A percentile compares a stretch with the other conserved stretches of the same genome.
phyloP scores from a whole-genome alignment of 2,888 invertebrate genomes.

The Drosophila infuscata region DNA sequence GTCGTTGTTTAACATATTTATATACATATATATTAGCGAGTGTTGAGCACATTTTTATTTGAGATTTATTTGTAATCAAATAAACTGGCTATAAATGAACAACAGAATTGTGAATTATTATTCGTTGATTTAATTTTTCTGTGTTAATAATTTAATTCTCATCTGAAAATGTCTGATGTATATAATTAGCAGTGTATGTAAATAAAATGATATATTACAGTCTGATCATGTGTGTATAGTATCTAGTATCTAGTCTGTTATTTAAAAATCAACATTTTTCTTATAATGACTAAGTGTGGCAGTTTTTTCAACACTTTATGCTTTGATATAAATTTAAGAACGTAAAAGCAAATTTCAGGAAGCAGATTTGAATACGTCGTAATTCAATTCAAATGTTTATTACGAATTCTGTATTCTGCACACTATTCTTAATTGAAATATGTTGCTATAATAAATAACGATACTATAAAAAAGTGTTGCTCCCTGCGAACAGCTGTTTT shows the following conservation, averaged over 20 bases:
- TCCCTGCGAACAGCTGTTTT: background rate
- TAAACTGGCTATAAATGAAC: conserved; percentile 30
- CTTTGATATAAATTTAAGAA: background rate
- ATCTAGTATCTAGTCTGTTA: background rate
- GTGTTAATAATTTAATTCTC: background rate
- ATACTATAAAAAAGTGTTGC: background rate
- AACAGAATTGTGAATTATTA: conserved; percentile 23
- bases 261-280: background rate
- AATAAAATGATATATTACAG: background rate
- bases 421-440: background rate
- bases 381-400: conserved; percentile 5
- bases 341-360: background rate
- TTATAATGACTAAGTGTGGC: background rate
- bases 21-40: background rate
- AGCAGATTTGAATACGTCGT: background rate
- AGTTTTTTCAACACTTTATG: background rate
- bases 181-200: background rate
- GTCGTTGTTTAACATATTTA: conserved; percentile 16
- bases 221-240: background rate
- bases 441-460: background rate
- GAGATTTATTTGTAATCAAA: background rate
- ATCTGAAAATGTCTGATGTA: background rate
- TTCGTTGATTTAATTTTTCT: background rate
- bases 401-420: background rate
- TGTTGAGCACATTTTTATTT: background rate